Percentiles rank a stretch among this genome's conserved stretches.
Evolutionary conservation across 2,113 vertebrate species (phyloP).

Genomic region (Aphyosemion australe): DNA sequence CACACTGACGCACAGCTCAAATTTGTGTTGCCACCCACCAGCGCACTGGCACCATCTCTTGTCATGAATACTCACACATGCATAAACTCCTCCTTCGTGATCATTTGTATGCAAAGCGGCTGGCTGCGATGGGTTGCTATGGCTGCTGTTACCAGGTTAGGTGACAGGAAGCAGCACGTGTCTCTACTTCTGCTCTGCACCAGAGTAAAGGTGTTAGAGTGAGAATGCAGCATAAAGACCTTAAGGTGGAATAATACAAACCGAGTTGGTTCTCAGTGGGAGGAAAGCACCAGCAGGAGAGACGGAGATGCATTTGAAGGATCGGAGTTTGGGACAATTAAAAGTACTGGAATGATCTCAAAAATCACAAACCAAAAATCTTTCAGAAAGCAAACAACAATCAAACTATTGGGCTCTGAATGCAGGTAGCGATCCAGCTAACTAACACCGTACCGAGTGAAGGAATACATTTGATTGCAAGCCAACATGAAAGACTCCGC

Average conservation of each 20-base stretch:
- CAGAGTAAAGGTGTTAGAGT: constrained; percentile 34
- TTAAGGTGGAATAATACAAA: constrained; percentile 22
- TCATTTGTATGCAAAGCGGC: constrained; percentile 72
- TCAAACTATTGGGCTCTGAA: constrained; percentile 7
- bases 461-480: constrained; percentile 53
- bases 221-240: constrained; percentile 16
- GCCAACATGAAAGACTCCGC: constrained; percentile 64
- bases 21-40: constrained; percentile 7
- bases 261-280: constrained; percentile 1
- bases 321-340: background rate
- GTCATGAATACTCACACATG: constrained; percentile 59
- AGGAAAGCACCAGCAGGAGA: background rate
- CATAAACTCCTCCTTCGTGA: constrained; percentile 56
- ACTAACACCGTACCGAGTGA: constrained; percentile 17
- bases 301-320: background rate
- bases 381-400: background rate
- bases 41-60: constrained; percentile 46
- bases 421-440: constrained; percentile 22
- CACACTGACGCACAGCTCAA: constrained; percentile 20
- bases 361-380: constrained; percentile 7
- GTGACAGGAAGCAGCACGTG: constrained; percentile 57
- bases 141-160: constrained; percentile 71
- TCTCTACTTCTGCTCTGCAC: constrained; percentile 46
- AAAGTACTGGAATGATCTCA: constrained; percentile 11
- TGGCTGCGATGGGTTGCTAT: constrained; percentile 66